These are phyloP conservation scores for Odobenus rosmarus DNA, from an alignment of 2,113 vertebrate genomes.

Conservation along the genomic window DNA sequence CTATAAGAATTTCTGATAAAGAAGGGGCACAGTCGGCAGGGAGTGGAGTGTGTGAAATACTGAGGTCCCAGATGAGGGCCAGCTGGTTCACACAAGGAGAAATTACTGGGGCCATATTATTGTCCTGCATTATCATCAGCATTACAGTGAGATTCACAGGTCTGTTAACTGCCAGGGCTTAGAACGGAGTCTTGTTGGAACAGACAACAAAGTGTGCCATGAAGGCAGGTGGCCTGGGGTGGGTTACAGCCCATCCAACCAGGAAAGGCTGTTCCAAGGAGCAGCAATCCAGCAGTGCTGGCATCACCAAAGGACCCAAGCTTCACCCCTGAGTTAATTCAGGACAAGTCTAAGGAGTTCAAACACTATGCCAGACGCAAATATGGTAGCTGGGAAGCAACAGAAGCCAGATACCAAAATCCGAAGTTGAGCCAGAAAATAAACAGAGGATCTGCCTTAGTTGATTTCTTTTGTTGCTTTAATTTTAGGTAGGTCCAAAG, in stretches of 20 bases:
- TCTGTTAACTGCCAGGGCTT: not conserved
- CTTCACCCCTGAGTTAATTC: not conserved
- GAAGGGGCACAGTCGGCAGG: not conserved
- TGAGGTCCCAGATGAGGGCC: not conserved
- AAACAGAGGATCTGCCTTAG: not conserved
- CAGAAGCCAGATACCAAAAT: not conserved
- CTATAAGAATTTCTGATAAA: not conserved
- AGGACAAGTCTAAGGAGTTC: not conserved
- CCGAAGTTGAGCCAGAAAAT: not conserved
- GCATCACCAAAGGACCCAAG: not conserved
- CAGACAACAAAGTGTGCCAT: not conserved
- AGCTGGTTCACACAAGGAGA: not conserved
- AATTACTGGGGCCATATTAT: not conserved
- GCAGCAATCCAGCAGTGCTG: not conserved
- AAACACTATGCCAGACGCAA: not conserved
- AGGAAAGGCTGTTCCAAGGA: not conserved
- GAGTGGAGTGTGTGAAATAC: not conserved
- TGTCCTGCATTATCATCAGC: not conserved
- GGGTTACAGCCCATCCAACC: not conserved
- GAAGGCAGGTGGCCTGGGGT: not conserved
- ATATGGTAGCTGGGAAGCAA: accelerated
- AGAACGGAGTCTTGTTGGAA: not conserved
- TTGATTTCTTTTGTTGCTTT: not conserved
- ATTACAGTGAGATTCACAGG: not conserved
- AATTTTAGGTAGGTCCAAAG: not conserved